Conservation (phyloP, 2,888 invertebrate species). For the Herminia tarsipennalis region DNA sequence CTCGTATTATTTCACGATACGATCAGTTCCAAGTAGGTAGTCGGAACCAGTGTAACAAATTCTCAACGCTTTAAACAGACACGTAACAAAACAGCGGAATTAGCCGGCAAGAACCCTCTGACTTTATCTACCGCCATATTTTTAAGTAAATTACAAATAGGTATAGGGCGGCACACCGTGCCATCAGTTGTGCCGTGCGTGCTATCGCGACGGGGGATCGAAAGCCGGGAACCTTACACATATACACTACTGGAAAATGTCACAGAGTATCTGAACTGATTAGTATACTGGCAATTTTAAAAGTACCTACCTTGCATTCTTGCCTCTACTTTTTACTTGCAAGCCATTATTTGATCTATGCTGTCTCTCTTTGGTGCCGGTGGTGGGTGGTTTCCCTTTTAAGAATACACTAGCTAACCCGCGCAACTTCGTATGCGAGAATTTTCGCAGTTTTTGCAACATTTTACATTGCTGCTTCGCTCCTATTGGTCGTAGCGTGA, state of each 20-base stretch:
- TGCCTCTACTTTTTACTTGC: too few relatives aligned
- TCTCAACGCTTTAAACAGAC: constrained; percentile 54
- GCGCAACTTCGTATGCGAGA: too few relatives aligned
- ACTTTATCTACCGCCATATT: constrained; percentile 79
- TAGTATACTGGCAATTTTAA: not conserved
- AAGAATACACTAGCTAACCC: too few relatives aligned
- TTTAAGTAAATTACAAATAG: constrained; percentile 85
- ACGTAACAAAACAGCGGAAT: constrained; percentile 64
- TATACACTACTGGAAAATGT: constrained; percentile 36
- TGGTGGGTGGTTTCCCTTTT: too few relatives aligned
- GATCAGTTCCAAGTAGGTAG: constrained; percentile 22
- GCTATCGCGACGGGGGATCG: constrained; percentile 80
- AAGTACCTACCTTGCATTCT: too few relatives aligned
- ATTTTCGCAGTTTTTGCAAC: too few relatives aligned
- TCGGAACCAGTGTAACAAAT: constrained; percentile 50
- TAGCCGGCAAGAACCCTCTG: constrained; percentile 67
- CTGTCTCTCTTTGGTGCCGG: too few relatives aligned
- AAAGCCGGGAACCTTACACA: constrained; percentile 62
- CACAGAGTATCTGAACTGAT: constrained; percentile 41
- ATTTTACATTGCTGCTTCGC: too few relatives aligned
- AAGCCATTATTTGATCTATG: too few relatives aligned
- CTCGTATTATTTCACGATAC: constrained; percentile 27
- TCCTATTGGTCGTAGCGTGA: too few relatives aligned
- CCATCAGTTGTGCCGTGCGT: constrained; percentile 79
- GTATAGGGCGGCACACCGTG: constrained; percentile 66